Evolutionary conservation across 1,140 invertebrate species (phyloP), one percentile per base, ranked within the genome.

Genomic region (Orchesella cincta): DNA sequence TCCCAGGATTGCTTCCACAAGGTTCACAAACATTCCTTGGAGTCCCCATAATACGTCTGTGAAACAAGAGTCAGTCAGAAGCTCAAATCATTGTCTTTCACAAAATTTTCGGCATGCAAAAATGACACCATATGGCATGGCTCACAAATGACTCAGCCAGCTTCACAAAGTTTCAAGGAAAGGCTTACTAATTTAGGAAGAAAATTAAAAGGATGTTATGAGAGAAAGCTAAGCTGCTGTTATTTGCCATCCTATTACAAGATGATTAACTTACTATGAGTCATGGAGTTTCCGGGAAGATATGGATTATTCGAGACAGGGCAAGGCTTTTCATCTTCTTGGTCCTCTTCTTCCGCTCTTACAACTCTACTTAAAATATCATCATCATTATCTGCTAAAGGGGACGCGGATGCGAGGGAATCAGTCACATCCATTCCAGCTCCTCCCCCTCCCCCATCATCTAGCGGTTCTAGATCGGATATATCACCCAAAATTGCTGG

Each of bases 281-380:
- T 46, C 35, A 46, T 46, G 8, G 71, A 46, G 46, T 73, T 51
- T 26, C 71, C 71, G 16, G 34, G 34, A 51, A 73, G 71, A 51
- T 73, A 73, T 51, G 71, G 71, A 73, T 73, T 73, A 73, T 51
- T 51, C 33, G 71, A 73, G 36, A 73, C 71, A 16, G 71, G 35
- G 26, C 71, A 46, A 73, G 39, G 34, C 71, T 73, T 36, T 16
- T 51, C 39, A 14, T 51, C 71, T 29, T 51, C 71, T 36, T 73
- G 35, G 39, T 51, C 71, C 71, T 51, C 71, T 73, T 73, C 71
- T 73, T 46, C 71, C 1, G 5, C 18, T 23, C 39, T 51, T 5
- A 46, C 71, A 23, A 36, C 29, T 73, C 71, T 67, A 67, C 62
- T 67, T 67, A 67, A 33, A 29, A 67, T 67, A 67, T 67, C 62